phyloP scores from a whole-genome alignment of 2,797 vertebrate species.

The Anguilla obscura region DNA sequence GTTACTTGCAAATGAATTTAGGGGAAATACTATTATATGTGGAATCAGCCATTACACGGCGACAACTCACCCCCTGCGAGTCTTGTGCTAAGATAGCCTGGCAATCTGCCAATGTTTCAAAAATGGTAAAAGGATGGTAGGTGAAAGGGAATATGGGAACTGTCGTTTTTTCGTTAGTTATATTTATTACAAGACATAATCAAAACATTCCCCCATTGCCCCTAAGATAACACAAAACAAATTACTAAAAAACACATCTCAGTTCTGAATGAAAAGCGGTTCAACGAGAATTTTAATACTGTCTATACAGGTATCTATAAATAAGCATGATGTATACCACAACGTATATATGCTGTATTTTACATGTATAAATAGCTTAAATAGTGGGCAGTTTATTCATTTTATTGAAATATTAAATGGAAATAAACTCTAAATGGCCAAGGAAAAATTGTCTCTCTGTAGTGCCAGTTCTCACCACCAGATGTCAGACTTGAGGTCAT shows the following conservation, averaged over 20 bases:
- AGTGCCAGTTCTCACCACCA: neutral
- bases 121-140: conserved; percentile 17
- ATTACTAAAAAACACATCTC: neutral
- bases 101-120: conserved; percentile 11
- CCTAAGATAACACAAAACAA: neutral
- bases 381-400: neutral
- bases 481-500: neutral
- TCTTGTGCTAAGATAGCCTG: neutral
- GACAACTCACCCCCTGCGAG: conserved; percentile 13
- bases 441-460: neutral
- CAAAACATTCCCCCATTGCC: neutral
- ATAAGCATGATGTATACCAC: neutral
- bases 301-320: neutral
- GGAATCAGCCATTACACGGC: neutral
- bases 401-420: neutral
- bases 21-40: neutral
- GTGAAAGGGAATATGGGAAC: conserved; percentile 15
- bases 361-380: neutral
- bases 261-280: neutral
- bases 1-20: neutral
- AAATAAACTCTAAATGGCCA: neutral
- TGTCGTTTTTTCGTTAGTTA: conserved; percentile 12
- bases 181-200: neutral
- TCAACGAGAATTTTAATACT: neutral
- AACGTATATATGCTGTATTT: neutral